Evolutionary conservation across 2,797 vertebrate species (phyloP).

Genomic region (Sebastes aleutianus): DNA sequence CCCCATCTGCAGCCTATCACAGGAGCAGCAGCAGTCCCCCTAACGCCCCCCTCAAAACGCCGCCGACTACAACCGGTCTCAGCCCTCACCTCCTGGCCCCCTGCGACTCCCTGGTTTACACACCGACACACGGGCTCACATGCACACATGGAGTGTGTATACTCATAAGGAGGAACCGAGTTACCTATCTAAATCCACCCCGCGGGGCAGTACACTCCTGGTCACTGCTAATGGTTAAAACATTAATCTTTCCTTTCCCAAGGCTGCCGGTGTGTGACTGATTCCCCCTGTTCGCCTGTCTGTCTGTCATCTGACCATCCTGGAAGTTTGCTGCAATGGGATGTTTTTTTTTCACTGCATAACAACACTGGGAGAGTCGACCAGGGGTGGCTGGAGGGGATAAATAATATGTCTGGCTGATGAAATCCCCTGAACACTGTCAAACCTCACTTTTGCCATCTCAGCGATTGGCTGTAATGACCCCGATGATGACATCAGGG

Average conservation of each 20-base stretch:
- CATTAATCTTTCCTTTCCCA: slow-evolving; percentile 67
- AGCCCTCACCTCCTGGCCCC: slow-evolving; percentile 44
- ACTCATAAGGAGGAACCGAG: slow-evolving; percentile 51
- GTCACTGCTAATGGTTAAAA: slow-evolving; percentile 72
- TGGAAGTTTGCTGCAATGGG: slow-evolving; percentile 25
- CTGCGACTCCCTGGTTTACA: slow-evolving; percentile 32
- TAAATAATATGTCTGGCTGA: slow-evolving; percentile 54
- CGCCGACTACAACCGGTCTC: slow-evolving; percentile 33
- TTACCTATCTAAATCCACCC: slow-evolving; percentile 62
- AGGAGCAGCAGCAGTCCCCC: slow-evolving; percentile 61
- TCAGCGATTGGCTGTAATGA: slow-evolving; percentile 35
- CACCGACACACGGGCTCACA: slow-evolving; percentile 37
- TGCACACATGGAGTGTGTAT: slow-evolving; percentile 19
- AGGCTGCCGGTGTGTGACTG: slow-evolving; percentile 44
- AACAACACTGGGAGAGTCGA: slow-evolving; percentile 16
- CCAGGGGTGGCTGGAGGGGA: slow-evolving; percentile 36
- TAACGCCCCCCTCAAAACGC: slow-evolving; percentile 38
- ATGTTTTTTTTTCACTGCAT: slow-evolving; percentile 22
- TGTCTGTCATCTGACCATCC: slow-evolving; percentile 24
- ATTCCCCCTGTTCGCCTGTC: slow-evolving; percentile 41
- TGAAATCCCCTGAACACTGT: slow-evolving; percentile 37
- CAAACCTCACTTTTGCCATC: neutral
- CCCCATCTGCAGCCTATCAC: slow-evolving; percentile 66
- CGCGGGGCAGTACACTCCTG: slow-evolving; percentile 44
- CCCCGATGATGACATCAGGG: slow-evolving; percentile 27